Percentiles rank a stretch among this genome's conserved stretches.
Evolutionary conservation across 2,888 invertebrate species (phyloP).

Genomic region (Petrolisthes cinctipes): DNA sequence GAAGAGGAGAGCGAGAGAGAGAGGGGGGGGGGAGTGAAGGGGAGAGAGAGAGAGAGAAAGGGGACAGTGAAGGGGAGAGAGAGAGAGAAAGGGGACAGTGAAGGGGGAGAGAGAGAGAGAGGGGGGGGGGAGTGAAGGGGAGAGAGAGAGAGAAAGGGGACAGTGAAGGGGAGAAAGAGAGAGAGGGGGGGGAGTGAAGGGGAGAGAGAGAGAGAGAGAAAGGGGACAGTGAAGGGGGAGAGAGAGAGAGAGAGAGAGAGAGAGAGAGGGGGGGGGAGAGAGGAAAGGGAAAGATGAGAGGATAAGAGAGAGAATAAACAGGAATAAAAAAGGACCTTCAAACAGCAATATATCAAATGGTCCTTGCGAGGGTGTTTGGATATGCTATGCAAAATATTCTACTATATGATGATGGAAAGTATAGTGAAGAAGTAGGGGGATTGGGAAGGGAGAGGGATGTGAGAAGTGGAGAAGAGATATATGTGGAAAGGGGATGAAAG

Average conservation of each 20-base stretch:
- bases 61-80: background rate
- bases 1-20: background rate
- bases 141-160: background rate
- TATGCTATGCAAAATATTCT: background rate
- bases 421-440: too few relatives aligned
- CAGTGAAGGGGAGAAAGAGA: background rate
- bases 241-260: background rate
- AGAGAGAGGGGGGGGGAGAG: background rate
- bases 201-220: background rate
- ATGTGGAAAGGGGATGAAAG: too few relatives aligned
- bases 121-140: background rate
- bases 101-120: background rate
- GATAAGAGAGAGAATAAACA: background rate
- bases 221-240: background rate
- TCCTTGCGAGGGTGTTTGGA: background rate
- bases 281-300: background rate
- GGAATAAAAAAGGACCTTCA: background rate
- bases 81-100: background rate
- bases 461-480: too few relatives aligned
- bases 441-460: too few relatives aligned
- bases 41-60: background rate
- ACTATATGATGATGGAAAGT: too few relatives aligned
- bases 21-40: background rate
- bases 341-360: background rate
- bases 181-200: background rate